Base-by-base conservation (phyloP, 2,888 invertebrate species). In the Drosophila hawaiiensis region DNA sequence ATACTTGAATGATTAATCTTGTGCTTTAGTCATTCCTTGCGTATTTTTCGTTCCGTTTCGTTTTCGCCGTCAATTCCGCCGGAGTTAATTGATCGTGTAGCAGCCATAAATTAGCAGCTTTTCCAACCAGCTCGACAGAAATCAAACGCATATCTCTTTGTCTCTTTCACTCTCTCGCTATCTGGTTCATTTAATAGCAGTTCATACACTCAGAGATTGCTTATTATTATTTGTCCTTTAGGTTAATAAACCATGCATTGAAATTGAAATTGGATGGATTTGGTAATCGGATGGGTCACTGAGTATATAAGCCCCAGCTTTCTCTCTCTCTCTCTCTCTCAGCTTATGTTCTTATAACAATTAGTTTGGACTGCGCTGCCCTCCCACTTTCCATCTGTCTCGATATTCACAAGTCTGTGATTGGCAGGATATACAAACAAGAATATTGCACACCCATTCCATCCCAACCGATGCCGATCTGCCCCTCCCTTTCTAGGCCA, bases 1-100 rank as follows among this genome's bases (percentile, higher is more conserved):
- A 64, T 71, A 41, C 39, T 74, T 80, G 62, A 66, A 62, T 80
- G 77, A 77, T 80, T 80, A 78, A 76, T 80, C 81, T 80, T 76
- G 29, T 66, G 77, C 55, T 66, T 80, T 80, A 80, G 81, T 70
- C 77, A 80, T 69, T 61, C 58, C 50, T 56, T 35, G 37, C 19
- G 53, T 76, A 69, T 63, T 47, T 43, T 56, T 35, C 22, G 39
- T 29, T 41, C n/a, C 14, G 14, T 28, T 56, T 43, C 19, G 53
- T 76, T 62, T 58, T 25, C 16, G 47, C 47, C 47, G 25, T 47
- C 47, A 47, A 47, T 25, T 28, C 60, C 31, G 66, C 33, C 56
- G 4, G 35, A 59, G 71, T 76, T 76, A 80, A 80, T 80, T 80
- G 71, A 80, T 76, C 81, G 71, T 60, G 66, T 70, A 76, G 55